Evolutionary conservation across 2,113 vertebrate genomes (phyloP).

Genomic region (Phalacrocorax carbo): DNA sequence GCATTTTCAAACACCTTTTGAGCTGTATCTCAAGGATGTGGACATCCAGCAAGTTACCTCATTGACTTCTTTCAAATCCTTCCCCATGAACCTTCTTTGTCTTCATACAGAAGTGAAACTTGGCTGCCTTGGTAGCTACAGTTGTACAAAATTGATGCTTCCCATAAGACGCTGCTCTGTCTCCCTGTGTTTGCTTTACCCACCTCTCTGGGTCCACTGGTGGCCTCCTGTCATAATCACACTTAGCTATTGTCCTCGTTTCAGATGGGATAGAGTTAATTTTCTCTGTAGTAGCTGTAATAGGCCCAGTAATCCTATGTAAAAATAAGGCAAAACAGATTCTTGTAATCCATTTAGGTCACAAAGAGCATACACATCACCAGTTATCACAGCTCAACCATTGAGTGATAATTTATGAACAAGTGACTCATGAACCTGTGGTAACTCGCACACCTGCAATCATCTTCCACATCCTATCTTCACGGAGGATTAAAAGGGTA

Average conservation of each 20-base stretch:
- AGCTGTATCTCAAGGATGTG: background rate
- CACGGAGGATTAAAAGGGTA: accelerated
- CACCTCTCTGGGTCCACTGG: background rate
- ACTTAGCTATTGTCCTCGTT: background rate
- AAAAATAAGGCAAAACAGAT: background rate
- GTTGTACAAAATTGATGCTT: background rate
- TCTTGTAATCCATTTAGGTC: background rate
- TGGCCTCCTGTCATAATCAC: background rate
- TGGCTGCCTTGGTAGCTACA: background rate
- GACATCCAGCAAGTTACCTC: background rate
- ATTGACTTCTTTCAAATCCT: background rate
- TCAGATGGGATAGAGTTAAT: no score
- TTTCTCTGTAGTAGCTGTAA: background rate
- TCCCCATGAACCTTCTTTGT: background rate
- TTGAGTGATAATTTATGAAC: background rate
- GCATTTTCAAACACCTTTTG: conserved; percentile 7
- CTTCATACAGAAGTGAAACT: background rate
- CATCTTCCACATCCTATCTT: background rate
- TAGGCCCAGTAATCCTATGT: background rate
- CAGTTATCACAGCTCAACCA: background rate
- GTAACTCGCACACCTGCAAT: background rate
- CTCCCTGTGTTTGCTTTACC: background rate
- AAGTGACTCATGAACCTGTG: background rate
- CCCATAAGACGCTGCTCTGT: background rate
- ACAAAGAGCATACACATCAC: background rate